phyloP scores from a whole-genome alignment of 2,797 vertebrate species.

The Coregonus suidteri region DNA sequence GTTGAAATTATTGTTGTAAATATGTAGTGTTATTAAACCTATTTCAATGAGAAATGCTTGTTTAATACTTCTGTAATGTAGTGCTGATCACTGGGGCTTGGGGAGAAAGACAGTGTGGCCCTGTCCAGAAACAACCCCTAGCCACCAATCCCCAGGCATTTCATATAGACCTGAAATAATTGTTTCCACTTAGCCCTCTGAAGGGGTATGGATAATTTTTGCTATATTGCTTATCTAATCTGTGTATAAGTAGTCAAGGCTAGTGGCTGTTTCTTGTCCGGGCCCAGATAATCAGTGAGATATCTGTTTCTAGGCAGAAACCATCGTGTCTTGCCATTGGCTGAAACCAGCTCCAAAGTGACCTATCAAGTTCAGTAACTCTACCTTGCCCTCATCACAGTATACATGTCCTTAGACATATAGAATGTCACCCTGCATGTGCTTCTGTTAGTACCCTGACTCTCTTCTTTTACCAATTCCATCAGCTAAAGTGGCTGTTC shows the following conservation, averaged over 20 bases:
- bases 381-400: slow-evolving; percentile 2
- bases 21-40: slow-evolving; percentile 49
- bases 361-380: slow-evolving; percentile 20
- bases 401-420: background rate
- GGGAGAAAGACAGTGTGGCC: background rate
- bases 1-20: slow-evolving; percentile 53
- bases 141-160: background rate
- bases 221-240: too few relatives aligned
- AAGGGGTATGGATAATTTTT: background rate
- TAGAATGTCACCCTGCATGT: background rate
- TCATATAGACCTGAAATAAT: background rate
- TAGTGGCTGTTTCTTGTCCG: too few relatives aligned
- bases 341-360: background rate
- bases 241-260: too few relatives aligned
- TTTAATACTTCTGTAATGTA: background rate
- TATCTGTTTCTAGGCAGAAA: background rate
- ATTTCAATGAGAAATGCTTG: slow-evolving; percentile 1
- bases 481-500: background rate
- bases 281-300: background rate
- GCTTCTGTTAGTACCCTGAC: slow-evolving; percentile 2
- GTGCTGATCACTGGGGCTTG: background rate
- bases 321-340: background rate
- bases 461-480: background rate
- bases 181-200: background rate
- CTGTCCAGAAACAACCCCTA: background rate